Base-by-base conservation (phyloP, 2,888 invertebrate genomes). In the Sinopyrophorus schimmeli region DNA sequence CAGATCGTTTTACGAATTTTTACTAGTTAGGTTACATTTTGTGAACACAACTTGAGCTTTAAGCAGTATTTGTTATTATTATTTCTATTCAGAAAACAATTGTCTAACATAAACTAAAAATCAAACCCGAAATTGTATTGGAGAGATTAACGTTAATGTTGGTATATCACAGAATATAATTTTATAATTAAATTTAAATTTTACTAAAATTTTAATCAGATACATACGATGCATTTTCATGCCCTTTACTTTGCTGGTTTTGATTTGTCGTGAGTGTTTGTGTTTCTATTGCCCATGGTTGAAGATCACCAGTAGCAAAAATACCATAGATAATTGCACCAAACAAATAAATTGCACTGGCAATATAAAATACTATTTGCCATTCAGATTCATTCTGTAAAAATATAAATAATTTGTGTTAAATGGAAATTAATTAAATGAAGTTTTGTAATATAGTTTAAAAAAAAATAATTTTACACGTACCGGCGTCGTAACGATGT, bases 331-430 rank as follows among this genome's bases (percentile, higher is more conserved):
- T 74, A 32, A 90, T 68, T 15, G 90, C 90, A 1, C 94, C 94
- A n/a, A 87, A 57, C 0, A 90, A 74, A 67, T 94, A 95, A 64
- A 95, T 82, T 44, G 79, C 80, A 58, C 89, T 86, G 1, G 92
- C 85, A 62, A 93, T 85, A 73, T 88, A 90, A 73, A 94, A 94
- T 5, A 95, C 89, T 18, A 82, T 75, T 54, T 86, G 82, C 95
- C 95, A 95, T 74, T 93, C 85, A 17, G 43, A 38, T 28, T 53
- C 52, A 11, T 52, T 60, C 63, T 63, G 34, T 39, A 60, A 57
- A 32, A 23, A 38, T 7, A 20, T 2, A 15, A 24, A 24, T 2
- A 7, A 35, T 12, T 11, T 9, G 10, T 17, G 12, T 7, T 35
- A 9, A 5, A 27, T 5, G 9, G 5, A 26, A 21, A 21, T 2